phyloP scores from a whole-genome alignment of 2,797 vertebrate species.

The Myotis vivesi region DNA sequence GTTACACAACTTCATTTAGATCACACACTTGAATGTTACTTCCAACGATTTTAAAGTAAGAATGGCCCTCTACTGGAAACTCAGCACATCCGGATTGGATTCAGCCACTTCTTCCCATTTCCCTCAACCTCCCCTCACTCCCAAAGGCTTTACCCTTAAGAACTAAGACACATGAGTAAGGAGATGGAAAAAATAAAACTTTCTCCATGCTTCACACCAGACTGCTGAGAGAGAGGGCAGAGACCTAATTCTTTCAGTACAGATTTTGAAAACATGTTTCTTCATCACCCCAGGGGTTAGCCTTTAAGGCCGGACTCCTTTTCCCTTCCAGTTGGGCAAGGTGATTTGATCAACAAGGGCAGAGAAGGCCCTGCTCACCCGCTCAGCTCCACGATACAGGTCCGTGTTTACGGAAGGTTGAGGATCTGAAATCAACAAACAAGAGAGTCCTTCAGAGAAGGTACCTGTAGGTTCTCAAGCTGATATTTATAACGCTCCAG shows the following conservation, averaged over 20 bases:
- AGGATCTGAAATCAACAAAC: constrained; percentile 71
- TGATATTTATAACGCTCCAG: background rate
- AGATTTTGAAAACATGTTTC: constrained; percentile 1
- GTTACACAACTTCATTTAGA: background rate
- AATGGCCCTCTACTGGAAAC: background rate
- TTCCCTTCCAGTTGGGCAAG: constrained; percentile 72
- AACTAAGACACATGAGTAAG: background rate
- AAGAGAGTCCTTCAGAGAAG: constrained; percentile 49
- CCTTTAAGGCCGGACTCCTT: background rate
- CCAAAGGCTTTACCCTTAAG: background rate
- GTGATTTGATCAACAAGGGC: constrained; percentile 79
- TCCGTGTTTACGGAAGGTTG: constrained; percentile 64
- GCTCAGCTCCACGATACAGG: constrained; percentile 75
- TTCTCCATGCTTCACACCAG: background rate
- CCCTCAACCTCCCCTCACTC: background rate
- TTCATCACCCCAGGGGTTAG: background rate
- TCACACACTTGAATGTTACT: background rate
- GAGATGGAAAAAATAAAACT: background rate
- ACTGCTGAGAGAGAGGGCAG: background rate
- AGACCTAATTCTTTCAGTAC: background rate
- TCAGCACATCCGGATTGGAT: background rate
- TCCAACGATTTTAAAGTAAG: background rate
- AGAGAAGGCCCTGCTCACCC: constrained; percentile 79
- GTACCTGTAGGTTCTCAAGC: background rate
- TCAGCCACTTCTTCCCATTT: background rate